Conservation (phyloP, 92 coral and sea anemone species). For the Palythoa grandis region DNA sequence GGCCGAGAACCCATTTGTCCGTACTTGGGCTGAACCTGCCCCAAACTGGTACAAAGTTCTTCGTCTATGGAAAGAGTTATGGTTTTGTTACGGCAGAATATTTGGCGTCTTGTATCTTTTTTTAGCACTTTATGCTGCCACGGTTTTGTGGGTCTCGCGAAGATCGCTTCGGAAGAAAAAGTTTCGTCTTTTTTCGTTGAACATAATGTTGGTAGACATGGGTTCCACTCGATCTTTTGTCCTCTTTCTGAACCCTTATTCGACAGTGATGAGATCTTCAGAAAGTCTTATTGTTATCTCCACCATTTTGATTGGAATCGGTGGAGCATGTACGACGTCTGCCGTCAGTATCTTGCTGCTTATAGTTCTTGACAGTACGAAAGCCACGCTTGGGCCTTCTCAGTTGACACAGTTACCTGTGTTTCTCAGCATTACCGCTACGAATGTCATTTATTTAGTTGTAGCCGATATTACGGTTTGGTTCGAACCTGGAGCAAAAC, state of each 20-base stretch:
- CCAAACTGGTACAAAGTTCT: constrained; percentile 23
- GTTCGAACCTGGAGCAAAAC: constrained; percentile 47
- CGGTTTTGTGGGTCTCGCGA: constrained; percentile 35
- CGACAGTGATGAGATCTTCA: constrained; percentile 31
- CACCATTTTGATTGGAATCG: constrained; percentile 59
- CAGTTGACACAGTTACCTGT: constrained; percentile 54
- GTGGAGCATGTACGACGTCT: constrained; percentile 73
- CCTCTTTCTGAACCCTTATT: constrained; percentile 71
- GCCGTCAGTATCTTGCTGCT: constrained; percentile 70
- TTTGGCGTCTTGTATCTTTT: constrained; percentile 22
- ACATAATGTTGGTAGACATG: constrained; percentile 59
- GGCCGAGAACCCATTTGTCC: background rate
- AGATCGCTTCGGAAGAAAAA: constrained; percentile 19
- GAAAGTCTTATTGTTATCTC: constrained; percentile 38
- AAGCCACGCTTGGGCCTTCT: constrained; percentile 58
- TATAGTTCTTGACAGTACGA: constrained; percentile 70
- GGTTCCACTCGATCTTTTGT: constrained; percentile 51
- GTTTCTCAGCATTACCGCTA: constrained; percentile 49
- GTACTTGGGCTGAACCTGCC: constrained; percentile 32
- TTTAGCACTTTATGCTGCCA: constrained; percentile 4
- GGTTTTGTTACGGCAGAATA: constrained; percentile 16
- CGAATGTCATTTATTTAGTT: constrained; percentile 60
- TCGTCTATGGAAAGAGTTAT: constrained; percentile 5
- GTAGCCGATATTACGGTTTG: constrained; percentile 68
- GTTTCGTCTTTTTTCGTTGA: constrained; percentile 55